Conservation (phyloP, 2,797 vertebrate genomes). For the Macroramphosus scolopax region DNA sequence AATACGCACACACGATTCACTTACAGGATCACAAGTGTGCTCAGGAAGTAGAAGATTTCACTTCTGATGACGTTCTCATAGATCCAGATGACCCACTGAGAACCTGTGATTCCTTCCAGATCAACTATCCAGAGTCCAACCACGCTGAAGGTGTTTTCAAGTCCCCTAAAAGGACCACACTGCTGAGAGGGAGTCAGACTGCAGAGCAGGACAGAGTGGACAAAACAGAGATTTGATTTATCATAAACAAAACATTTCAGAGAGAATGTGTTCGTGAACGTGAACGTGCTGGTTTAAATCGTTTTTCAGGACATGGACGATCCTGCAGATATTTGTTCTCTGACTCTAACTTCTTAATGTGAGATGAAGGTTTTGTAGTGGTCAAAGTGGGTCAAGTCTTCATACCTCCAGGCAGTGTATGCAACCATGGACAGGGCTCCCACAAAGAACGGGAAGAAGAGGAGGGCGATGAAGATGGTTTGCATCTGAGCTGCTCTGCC, state of each 20-base stretch:
- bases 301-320: too few species aligned
- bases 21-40: conserved; percentile 85
- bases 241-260: neutral
- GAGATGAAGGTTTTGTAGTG: too few species aligned
- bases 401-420: conserved; percentile 90
- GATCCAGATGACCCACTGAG: conserved; percentile 85
- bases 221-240: neutral
- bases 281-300: too few species aligned
- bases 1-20: conserved; percentile 39
- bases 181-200: conserved; percentile 84
- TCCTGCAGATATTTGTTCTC: too few species aligned
- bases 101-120: conserved; percentile 49
- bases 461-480: conserved; percentile 86
- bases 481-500: conserved; percentile 94
- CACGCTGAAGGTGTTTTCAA: conserved; percentile 78
- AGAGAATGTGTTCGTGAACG: too few species aligned
- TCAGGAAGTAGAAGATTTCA: conserved; percentile 89
- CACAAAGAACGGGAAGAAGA: conserved; percentile 90
- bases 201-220: conserved; percentile 5
- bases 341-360: too few species aligned
- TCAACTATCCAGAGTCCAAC: conserved; percentile 79
- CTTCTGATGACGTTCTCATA: conserved; percentile 85
- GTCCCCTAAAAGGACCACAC: conserved; percentile 89
- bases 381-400: neutral
- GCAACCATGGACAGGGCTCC: conserved; percentile 84